Evolutionary conservation across 2,888 invertebrate genomes (phyloP).

Genomic region (Torymus aiolomorphi): DNA sequence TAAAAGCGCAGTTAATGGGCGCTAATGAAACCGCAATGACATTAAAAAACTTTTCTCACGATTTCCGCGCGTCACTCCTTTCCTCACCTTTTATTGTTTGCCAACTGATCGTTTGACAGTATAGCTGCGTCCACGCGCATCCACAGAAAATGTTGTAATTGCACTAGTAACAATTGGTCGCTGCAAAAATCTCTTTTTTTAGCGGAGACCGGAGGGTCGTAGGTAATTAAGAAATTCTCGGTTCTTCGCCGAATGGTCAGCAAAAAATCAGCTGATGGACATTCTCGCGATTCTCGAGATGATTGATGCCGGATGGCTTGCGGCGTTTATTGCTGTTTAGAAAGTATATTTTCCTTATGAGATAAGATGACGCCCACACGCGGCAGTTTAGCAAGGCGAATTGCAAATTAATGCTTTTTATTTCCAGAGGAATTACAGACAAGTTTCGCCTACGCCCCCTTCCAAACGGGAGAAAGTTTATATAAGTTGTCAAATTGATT

Average conservation of each 20-base stretch:
- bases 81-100: slow-evolving; percentile 9
- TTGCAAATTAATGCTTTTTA: slow-evolving; percentile 25
- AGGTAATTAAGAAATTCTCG: slow-evolving; percentile 53
- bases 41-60: slow-evolving; percentile 23
- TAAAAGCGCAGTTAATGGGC: slow-evolving; percentile 27
- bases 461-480: no score
- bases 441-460: not conserved
- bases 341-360: not conserved
- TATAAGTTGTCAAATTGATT: no score
- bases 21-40: slow-evolving; percentile 32
- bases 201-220: not conserved
- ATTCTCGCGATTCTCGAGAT: slow-evolving; percentile 21
- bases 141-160: no score
- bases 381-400: slow-evolving; percentile 4
- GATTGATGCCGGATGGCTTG: slow-evolving; percentile 22
- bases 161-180: no score
- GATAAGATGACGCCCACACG: slow-evolving; percentile 14
- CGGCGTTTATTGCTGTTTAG: slow-evolving; percentile 12
- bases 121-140: no score
- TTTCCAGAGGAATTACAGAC: not conserved
- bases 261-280: slow-evolving; percentile 6
- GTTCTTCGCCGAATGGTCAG: slow-evolving; percentile 44
- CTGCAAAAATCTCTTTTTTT: slow-evolving; percentile 19
- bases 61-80: not conserved
- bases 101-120: no score